Base-by-base conservation (phyloP, 2,113 vertebrate species). In the Lipophrys pholis region DNA sequence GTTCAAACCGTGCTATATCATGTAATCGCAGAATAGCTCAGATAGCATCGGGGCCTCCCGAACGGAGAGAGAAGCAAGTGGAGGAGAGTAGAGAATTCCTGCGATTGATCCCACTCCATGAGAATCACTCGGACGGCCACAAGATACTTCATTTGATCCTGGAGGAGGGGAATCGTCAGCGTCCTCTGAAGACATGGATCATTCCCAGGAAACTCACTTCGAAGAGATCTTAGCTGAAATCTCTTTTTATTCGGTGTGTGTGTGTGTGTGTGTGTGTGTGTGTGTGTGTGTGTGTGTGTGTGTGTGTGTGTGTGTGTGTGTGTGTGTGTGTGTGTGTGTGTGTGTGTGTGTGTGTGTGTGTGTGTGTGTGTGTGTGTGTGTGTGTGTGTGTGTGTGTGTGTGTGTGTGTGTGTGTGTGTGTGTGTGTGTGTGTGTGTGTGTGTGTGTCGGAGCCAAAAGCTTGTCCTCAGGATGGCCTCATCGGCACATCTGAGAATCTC, bases 1-100 rank as follows among this genome's bases (percentile, higher is more conserved):
- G 42, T 58, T 85, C 64, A n/a, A 86, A 80, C 82, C 64, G 21
- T 84, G 78, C 64, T 64, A 48, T 87, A 74, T 86, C 77, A 57
- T 88, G 81, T 78, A 80, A 90, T 87, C 82, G 74, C 79, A 89
- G 80, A 85, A 85, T 73, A 76, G 77, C 74, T 90, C 79, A 70
- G 74, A 78, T 69, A 70, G 49, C 65, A 78, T 66, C 36, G 7
- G 69, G 69, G 71, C 59, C 83, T 79, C 70, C 39, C 7, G 10
- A 66, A 57, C 14, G n/a, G 48, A 16, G 54, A 66, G 21, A 78
- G 53, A 54, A 64, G 40, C 64, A 71, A 45, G 57, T 66, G 65
- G 54, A 30, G 12, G 40, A 21, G 35, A 39, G n/a, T 71, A 54
- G 21, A 30, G 76, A 58, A 87, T 61, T 71, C 57, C 50, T 64